Base-by-base conservation (phyloP, 2,888 invertebrate species). In the Ctenicera cuprea region DNA sequence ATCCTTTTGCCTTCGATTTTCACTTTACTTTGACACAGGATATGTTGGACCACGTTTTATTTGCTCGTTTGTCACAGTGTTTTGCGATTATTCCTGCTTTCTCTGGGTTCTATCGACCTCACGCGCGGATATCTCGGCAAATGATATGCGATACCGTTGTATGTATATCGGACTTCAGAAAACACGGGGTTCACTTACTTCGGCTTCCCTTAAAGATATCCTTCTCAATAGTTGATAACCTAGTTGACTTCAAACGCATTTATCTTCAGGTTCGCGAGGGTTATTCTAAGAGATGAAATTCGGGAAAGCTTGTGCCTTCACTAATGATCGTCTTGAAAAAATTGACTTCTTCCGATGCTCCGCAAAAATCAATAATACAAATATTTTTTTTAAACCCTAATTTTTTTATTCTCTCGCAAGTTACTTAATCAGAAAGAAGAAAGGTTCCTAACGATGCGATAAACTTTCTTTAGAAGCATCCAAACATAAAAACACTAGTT, bases 1-100 rank as follows among this genome's bases (percentile, higher is more conserved):
- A 76, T 61, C 67, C 73, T 71, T 72, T 43, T 74, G 48, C 65
- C 71, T 77, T 71, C 69, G 73, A 73, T 77, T 74, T 76, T 75
- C 75, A 77, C 73, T 77, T 69, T 65, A 61, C 76, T 74, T 76
- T 76, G 71, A 76, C 73, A 74, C 75, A 71, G 66, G 71, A 71
- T 71, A 77, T 68, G 71, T 71, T 59, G 66, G 76, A 74, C 71
- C 57, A 66, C 57, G 71, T 72, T 76, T 76, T 75, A 75, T 76
- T 76, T 71, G 72, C 71, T 74, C 76, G 69, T 76, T 76, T 74
- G 72, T 76, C 70, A 74, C 69, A 64, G 64, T 62, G 69, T 72
- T 70, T 69, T 69, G 68, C 57, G 63, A 62, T 71, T 68, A 63
- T 71, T 72, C 67, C 66, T 63, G 65, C 38, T 54, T 70, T 65